Conservation (phyloP, 2,113 vertebrate genomes). For the Ammodytes dubius region DNA sequence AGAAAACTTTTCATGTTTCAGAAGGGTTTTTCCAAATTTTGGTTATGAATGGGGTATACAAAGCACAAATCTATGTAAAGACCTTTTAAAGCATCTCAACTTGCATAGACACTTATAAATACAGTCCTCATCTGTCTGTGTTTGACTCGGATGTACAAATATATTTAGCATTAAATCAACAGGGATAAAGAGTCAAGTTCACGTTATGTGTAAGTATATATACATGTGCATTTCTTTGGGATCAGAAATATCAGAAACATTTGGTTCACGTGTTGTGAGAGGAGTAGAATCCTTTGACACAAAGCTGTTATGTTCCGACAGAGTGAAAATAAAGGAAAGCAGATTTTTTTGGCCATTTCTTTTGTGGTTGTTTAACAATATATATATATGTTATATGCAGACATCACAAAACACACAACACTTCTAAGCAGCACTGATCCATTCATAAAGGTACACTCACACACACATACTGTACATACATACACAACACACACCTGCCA, state of each 20-base stretch:
- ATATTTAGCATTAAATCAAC: slow-evolving; percentile 25
- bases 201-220: slow-evolving; percentile 56
- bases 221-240: slow-evolving; percentile 72
- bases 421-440: slow-evolving; percentile 24
- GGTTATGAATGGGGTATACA: background rate
- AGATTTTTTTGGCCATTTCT: slow-evolving; percentile 20
- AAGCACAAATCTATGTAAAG: slow-evolving; percentile 11
- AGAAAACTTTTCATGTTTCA: background rate
- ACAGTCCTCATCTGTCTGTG: slow-evolving; percentile 7
- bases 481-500: slow-evolving; percentile 34
- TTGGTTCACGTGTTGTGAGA: slow-evolving; percentile 33
- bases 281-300: slow-evolving; percentile 17
- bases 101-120: slow-evolving; percentile 31
- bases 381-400: slow-evolving; percentile 28
- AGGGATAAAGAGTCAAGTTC: slow-evolving; percentile 56
- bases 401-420: slow-evolving; percentile 32
- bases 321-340: slow-evolving; percentile 10
- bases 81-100: slow-evolving; percentile 28
- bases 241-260: slow-evolving; percentile 20
- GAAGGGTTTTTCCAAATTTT: slow-evolving; percentile 14
- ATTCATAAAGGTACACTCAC: slow-evolving; percentile 33
- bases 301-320: slow-evolving; percentile 21
- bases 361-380: slow-evolving; percentile 50
- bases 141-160: slow-evolving; percentile 19
- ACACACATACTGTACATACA: slow-evolving; percentile 21